These are phyloP conservation scores for Larimichthys polyactis DNA, from an alignment of 2,113 vertebrate genomes.

Conservation along the genomic window DNA sequence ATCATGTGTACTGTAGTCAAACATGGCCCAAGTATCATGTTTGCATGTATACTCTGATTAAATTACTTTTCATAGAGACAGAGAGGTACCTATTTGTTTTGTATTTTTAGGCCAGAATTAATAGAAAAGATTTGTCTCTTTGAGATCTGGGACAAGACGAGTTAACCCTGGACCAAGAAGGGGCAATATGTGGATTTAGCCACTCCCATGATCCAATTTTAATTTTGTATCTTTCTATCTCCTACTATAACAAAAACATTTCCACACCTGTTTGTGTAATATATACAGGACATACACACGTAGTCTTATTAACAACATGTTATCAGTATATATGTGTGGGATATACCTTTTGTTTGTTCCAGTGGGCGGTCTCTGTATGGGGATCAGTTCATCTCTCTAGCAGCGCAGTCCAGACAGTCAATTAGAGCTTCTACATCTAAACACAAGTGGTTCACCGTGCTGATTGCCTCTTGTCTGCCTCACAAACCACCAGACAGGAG, in stretches of 20 bases:
- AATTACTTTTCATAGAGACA: neutral
- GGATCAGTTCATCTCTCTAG: slow-evolving; percentile 55
- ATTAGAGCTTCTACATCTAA: slow-evolving; percentile 63
- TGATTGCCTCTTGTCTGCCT: slow-evolving; percentile 72
- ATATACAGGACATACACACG: neutral
- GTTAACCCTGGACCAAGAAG: neutral
- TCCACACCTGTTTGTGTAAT: neutral
- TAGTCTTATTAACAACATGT: neutral
- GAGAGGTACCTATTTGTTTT: neutral
- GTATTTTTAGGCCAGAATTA: neutral
- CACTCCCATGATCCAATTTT: neutral
- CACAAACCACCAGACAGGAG: slow-evolving; percentile 43
- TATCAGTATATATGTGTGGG: neutral
- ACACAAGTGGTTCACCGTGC: slow-evolving; percentile 64
- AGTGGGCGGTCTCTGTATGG: slow-evolving; percentile 40
- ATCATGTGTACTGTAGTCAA: neutral
- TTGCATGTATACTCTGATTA: neutral
- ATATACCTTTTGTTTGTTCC: neutral
- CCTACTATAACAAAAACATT: neutral
- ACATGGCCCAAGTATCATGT: neutral
- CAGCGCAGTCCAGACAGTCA: slow-evolving; percentile 62
- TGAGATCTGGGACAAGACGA: neutral
- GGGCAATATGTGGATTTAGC: neutral
- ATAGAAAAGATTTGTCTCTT: neutral
- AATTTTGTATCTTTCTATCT: neutral